Conservation (phyloP, 2,888 invertebrate species). For the Choreutis nemorana region DNA sequence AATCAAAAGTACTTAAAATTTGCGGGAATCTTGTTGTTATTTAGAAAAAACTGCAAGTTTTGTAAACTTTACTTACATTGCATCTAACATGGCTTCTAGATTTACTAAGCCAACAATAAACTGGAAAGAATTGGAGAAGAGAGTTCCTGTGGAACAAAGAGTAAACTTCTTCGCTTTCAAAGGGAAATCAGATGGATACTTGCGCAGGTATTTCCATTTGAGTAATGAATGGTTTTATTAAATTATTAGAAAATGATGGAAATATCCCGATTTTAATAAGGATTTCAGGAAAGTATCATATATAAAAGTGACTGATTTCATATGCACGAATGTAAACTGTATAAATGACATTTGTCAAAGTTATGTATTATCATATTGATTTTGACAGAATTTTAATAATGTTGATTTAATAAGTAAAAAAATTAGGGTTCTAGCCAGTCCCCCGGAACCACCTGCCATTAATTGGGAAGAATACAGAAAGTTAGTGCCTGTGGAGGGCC, state of each 20-base stretch:
- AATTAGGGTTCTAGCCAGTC: conserved; percentile 30
- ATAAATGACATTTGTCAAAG: too few relatives aligned
- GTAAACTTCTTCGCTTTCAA: conserved; percentile 36
- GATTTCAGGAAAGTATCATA: too few relatives aligned
- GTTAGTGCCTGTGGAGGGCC: conserved; percentile 25
- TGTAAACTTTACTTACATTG: background rate
- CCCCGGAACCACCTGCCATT: conserved; percentile 38
- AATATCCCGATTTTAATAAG: too few relatives aligned
- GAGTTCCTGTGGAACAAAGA: conserved; percentile 33
- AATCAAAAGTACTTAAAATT: too few relatives aligned
- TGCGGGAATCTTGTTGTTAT: too few relatives aligned
- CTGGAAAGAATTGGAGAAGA: conserved; percentile 38
- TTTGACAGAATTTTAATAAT: too few relatives aligned
- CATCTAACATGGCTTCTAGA: conserved; percentile 29
- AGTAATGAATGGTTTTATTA: too few relatives aligned
- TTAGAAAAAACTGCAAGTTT: too few relatives aligned
- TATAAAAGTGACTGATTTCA: too few relatives aligned
- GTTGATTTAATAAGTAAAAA: background rate
- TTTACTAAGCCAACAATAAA: conserved; percentile 33
- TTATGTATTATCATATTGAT: too few relatives aligned
- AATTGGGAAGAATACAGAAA: conserved; percentile 43
- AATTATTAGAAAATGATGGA: too few relatives aligned
- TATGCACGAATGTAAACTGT: too few relatives aligned
- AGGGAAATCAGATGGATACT: conserved; percentile 38
- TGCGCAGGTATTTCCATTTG: conserved; percentile 35